These are phyloP conservation scores for Coleophora flavipennella DNA, from an alignment of 2,888 invertebrate genomes.

Conservation along the genomic window DNA sequence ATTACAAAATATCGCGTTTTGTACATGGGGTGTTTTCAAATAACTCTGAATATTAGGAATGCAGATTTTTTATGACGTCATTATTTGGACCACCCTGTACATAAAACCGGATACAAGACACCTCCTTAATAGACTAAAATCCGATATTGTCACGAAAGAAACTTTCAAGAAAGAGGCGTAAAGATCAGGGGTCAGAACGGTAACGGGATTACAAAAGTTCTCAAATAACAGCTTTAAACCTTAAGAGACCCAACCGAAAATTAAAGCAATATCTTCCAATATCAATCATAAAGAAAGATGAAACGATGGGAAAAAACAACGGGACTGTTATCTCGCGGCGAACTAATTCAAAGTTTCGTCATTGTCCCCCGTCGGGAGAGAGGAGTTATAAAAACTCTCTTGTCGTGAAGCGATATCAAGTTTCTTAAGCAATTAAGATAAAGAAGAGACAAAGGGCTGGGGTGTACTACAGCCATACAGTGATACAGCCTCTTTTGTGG, in stretches of 20 bases:
- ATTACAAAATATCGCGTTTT: no score
- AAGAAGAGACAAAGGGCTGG: conserved; percentile 56
- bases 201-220: neutral
- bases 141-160: no score
- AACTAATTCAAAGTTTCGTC: conserved; percentile 66
- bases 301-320: conserved; percentile 29
- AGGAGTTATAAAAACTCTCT: conserved; percentile 62
- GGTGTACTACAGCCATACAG: no score
- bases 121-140: no score
- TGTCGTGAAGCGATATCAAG: conserved; percentile 67
- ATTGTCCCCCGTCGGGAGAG: conserved; percentile 53
- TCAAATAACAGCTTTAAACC: neutral
- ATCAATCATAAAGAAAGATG: conserved; percentile 13
- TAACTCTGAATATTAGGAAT: no score
- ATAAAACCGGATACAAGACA: no score
- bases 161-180: neutral
- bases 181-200: neutral
- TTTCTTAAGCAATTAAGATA: conserved; percentile 70
- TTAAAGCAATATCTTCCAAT: neutral
- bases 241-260: neutral
- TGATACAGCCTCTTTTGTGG: no score
- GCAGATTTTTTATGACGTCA: no score
- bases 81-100: no score
- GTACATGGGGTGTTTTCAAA: no score
- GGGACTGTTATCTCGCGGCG: conserved; percentile 52